These are phyloP conservation scores for Drosophila varians DNA, from an alignment of 1,140 invertebrate genomes.

Conservation along the genomic window DNA sequence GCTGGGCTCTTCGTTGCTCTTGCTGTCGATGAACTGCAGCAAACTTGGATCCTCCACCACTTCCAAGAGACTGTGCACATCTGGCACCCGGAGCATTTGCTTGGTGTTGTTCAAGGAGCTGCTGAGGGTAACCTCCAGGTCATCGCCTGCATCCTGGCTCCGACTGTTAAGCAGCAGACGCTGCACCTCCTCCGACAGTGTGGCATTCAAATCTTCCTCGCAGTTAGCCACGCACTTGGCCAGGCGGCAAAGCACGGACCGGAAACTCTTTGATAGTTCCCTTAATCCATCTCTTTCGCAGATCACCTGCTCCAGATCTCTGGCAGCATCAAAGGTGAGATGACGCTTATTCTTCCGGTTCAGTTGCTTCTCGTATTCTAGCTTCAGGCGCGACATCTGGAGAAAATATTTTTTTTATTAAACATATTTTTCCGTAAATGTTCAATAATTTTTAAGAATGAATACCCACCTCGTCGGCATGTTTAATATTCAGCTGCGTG, in stretches of 20 bases:
- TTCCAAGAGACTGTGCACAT: slow-evolving; percentile 86
- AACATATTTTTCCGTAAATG: neutral
- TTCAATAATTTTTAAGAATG: too few species aligned
- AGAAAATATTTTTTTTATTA: slow-evolving; percentile 2
- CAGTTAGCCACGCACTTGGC: slow-evolving; percentile 89
- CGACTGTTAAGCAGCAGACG: slow-evolving; percentile 66
- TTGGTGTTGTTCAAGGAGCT: slow-evolving; percentile 57
- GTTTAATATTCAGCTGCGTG: slow-evolving; percentile 85
- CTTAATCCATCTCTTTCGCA: slow-evolving; percentile 84
- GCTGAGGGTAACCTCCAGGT: slow-evolving; percentile 55
- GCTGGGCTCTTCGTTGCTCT: slow-evolving; percentile 73
- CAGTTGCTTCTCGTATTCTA: slow-evolving; percentile 82
- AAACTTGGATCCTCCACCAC: slow-evolving; percentile 80
- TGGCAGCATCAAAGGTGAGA: slow-evolving; percentile 85
- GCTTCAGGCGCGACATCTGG: slow-evolving; percentile 84
- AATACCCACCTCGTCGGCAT: slow-evolving; percentile 84
- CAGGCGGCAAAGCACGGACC: slow-evolving; percentile 86
- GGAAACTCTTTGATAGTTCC: slow-evolving; percentile 77
- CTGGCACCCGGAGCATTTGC: slow-evolving; percentile 86
- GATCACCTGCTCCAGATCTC: slow-evolving; percentile 85
- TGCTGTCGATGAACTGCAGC: slow-evolving; percentile 76
- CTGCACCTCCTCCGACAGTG: slow-evolving; percentile 87
- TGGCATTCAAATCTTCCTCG: slow-evolving; percentile 91
- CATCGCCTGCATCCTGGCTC: slow-evolving; percentile 58
- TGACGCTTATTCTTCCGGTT: slow-evolving; percentile 85